Conservation (phyloP, 1,140 invertebrate genomes). For the Lerema accius region DNA sequence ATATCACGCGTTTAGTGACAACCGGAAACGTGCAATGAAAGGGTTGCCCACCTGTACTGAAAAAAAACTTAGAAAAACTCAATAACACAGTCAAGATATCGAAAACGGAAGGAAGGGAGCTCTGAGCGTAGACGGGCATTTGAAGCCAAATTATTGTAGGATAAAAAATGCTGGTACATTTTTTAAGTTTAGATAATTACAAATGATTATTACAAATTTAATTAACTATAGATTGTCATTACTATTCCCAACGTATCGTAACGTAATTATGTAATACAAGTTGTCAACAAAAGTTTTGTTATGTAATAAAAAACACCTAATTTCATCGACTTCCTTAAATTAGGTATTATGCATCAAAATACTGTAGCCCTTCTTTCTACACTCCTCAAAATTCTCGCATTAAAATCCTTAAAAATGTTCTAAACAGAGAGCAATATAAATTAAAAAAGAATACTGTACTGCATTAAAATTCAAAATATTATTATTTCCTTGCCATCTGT, state of each 20-base stretch:
- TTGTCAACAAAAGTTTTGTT: too few species aligned
- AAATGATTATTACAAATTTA: too few species aligned
- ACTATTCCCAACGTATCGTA: too few species aligned
- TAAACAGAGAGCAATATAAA: neutral
- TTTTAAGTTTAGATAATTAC: too few species aligned
- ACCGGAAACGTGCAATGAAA: slow-evolving; percentile 33
- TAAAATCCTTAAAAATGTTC: neutral
- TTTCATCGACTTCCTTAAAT: too few species aligned
- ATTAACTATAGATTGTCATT: too few species aligned
- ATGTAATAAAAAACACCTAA: too few species aligned
- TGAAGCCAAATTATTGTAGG: slow-evolving; percentile 2
- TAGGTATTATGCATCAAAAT: too few species aligned
- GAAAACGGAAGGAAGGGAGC: slow-evolving; percentile 29
- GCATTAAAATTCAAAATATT: neutral
- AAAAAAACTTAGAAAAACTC: slow-evolving; percentile 34
- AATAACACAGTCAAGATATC: slow-evolving; percentile 19
- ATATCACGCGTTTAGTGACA: slow-evolving; percentile 34
- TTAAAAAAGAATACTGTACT: neutral
- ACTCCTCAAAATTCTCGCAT: too few species aligned
- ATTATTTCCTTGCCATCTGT: slow-evolving; percentile 1
- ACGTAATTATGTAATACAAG: too few species aligned
- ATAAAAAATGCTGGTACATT: too few species aligned
- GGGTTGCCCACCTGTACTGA: slow-evolving; percentile 41
- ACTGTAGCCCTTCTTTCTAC: too few species aligned
- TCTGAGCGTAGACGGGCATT: slow-evolving; percentile 12